Evolutionary conservation across 2,888 invertebrate species (phyloP).

Genomic region (Zhengitettix transpicula): DNA sequence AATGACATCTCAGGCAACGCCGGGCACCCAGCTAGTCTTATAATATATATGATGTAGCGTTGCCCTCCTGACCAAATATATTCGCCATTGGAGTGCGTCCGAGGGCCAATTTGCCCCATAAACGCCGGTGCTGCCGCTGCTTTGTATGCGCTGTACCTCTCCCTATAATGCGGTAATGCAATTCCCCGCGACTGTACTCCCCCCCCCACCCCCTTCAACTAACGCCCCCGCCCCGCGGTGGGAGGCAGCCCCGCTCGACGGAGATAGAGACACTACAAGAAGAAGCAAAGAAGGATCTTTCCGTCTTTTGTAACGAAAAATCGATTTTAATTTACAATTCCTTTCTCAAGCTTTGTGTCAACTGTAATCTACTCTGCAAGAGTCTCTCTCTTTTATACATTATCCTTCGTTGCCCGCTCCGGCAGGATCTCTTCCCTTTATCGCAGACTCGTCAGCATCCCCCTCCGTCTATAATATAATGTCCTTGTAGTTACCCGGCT

Average conservation of each 20-base stretch:
- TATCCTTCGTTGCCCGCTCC: slow-evolving; percentile 1
- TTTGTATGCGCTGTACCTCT: too few relatives aligned
- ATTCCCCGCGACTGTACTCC: background rate
- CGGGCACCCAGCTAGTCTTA: too few relatives aligned
- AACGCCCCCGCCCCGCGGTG: background rate
- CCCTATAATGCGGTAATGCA: background rate
- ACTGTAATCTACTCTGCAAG: slow-evolving; percentile 13
- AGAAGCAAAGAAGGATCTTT: background rate
- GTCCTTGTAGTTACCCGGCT: slow-evolving; percentile 9
- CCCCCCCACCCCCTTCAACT: background rate
- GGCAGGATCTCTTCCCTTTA: slow-evolving; percentile 5
- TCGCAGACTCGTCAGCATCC: slow-evolving; percentile 6
- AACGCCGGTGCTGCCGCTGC: too few relatives aligned
- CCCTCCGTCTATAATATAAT: slow-evolving; percentile 7
- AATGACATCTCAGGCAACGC: too few relatives aligned
- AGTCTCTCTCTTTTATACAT: slow-evolving; percentile 6
- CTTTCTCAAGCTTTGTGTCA: slow-evolving; percentile 14
- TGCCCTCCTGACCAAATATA: too few relatives aligned
- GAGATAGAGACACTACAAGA: background rate
- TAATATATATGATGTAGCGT: too few relatives aligned
- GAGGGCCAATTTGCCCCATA: too few relatives aligned
- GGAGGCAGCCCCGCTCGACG: too few relatives aligned
- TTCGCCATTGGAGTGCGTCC: too few relatives aligned
- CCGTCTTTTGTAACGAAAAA: slow-evolving; percentile 13
- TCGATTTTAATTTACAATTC: slow-evolving; percentile 15